Base-by-base conservation (phyloP, 1,140 invertebrate genomes). In the Mycetomoellerius zeteki region DNA sequence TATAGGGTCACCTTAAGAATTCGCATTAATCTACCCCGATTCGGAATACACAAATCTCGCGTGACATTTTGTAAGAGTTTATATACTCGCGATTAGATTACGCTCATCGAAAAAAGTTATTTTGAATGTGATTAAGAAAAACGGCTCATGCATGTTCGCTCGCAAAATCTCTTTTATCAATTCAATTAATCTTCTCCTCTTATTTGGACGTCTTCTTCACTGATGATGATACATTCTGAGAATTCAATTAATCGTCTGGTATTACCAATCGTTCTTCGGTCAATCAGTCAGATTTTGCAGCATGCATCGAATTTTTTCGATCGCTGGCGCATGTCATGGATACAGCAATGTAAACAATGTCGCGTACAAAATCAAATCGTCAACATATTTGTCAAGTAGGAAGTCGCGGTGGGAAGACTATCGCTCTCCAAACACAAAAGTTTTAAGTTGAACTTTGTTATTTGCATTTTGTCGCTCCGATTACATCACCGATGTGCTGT, bases 1-100 rank as follows among this genome's bases (percentile, higher is more conserved):
- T 43, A 1, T 37, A 37, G 33, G 37, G 37, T 43, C 37, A 43
- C 37, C 37, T 43, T 43, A 43, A 43, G 4, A 24, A 58, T 33
- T 75, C 27, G 19, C 52, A 16, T 19, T 75, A 75, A 75, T 76
- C 54, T 24, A n/a, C 12, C 24, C 12, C n/a, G n/a, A 54, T 58
- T 14, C n/a, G 21, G 7, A n/a, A 27, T 47, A 30, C 52, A 56
- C 7, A 80, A 52, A 33, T 52, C 10, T 1, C 33, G 14, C 60
- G 75, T 78, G 43, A 67, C 56, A 67, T 80, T 80, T 81, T 81
- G n/a, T 81, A 81, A 69, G 27, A 54, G 8, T 33, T 30, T 21
- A 19, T 87, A 52, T 37, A 56, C 19, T 27, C 2, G 16, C 62
- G 86, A 76, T 88, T 88, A 88, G 86, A 88, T 88, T 87, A 69